Evolutionary conservation across 2,113 vertebrate species (phyloP).

Genomic region (Garra rufa): DNA sequence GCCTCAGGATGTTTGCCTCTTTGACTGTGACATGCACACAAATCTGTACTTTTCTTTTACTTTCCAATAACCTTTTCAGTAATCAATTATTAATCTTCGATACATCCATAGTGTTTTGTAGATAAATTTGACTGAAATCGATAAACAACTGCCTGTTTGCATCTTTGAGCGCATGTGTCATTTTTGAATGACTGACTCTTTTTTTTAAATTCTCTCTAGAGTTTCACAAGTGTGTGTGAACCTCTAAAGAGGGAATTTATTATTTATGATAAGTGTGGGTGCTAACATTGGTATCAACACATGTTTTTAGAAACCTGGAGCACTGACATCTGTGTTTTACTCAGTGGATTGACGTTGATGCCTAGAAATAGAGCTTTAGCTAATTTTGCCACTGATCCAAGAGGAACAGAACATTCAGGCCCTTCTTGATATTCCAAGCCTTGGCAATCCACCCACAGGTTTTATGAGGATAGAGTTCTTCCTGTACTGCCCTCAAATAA

Average conservation of each 20-base stretch:
- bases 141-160: background rate
- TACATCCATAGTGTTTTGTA: background rate
- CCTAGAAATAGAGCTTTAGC: background rate
- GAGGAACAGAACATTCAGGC: conserved; percentile 1
- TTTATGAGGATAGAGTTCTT: background rate
- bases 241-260: background rate
- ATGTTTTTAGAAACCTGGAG: background rate
- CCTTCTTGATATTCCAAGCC: background rate
- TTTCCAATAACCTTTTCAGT: background rate
- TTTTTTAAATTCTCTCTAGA: background rate
- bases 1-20: background rate
- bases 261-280: conserved; percentile 19
- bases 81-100: background rate
- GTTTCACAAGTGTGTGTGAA: background rate
- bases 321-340: background rate
- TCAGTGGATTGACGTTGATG: background rate
- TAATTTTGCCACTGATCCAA: background rate
- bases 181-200: background rate
- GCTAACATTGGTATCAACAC: background rate
- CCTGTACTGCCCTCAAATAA: background rate
- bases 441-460: background rate
- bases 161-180: background rate
- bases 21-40: background rate
- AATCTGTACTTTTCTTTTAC: background rate
- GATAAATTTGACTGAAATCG: background rate